phyloP scores from a whole-genome alignment of 2,888 invertebrate species.

The Seira sanloemensis region DNA sequence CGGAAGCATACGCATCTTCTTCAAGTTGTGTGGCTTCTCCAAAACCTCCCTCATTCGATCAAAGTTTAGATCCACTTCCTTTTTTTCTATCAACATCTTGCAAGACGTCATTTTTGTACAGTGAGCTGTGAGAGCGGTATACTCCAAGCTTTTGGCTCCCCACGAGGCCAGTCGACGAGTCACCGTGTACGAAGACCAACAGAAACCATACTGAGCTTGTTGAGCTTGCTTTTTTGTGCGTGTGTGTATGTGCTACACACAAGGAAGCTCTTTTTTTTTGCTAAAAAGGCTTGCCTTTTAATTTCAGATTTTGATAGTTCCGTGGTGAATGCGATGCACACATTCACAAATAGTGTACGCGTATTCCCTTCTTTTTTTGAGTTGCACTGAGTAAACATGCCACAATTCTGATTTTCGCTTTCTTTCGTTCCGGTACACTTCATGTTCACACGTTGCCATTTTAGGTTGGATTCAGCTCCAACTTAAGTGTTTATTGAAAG shows the following conservation, averaged over 20 bases:
- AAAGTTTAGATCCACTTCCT: neutral
- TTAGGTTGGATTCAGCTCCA: too few relatives aligned
- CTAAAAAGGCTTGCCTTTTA: too few relatives aligned
- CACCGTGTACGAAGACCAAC: slow-evolving; percentile 47
- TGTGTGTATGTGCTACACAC: too few relatives aligned
- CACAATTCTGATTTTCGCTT: too few relatives aligned
- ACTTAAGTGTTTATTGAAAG: too few relatives aligned
- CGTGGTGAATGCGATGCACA: too few relatives aligned
- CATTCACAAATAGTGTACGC: too few relatives aligned
- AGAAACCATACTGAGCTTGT: slow-evolving; percentile 12
- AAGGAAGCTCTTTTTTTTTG: too few relatives aligned
- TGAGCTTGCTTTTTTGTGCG: neutral
- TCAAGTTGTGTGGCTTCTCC: neutral
- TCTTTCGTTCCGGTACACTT: too few relatives aligned
- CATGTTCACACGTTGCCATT: too few relatives aligned
- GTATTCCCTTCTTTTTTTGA: neutral
- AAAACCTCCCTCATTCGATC: neutral
- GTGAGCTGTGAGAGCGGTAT: slow-evolving; percentile 19
- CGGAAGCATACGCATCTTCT: slow-evolving; percentile 8
- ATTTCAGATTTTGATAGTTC: too few relatives aligned
- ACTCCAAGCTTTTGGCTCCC: slow-evolving; percentile 33
- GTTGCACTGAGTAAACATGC: too few relatives aligned
- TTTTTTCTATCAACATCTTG: neutral
- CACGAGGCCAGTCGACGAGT: slow-evolving; percentile 54
- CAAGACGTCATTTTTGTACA: neutral